phyloP scores from a whole-genome alignment of 2,888 invertebrate species.

The Monoplex corrugatus region DNA sequence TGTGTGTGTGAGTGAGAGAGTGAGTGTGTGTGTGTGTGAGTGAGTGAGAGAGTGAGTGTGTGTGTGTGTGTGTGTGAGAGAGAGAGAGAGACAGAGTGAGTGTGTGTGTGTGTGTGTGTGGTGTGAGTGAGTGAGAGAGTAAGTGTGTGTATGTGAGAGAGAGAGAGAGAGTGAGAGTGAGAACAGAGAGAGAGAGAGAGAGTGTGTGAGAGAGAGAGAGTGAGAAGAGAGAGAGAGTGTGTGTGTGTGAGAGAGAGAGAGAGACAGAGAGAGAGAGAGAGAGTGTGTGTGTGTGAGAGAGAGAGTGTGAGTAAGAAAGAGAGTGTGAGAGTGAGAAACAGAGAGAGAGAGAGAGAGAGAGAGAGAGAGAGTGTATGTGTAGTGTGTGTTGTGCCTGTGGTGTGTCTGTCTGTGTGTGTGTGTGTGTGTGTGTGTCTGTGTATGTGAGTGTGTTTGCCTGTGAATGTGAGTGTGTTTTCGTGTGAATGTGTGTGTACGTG shows the following conservation, averaged over 20 bases:
- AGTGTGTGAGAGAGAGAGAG: not conserved
- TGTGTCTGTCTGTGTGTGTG: not conserved
- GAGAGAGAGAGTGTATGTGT: too few species aligned
- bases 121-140: not conserved
- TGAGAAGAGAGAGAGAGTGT: not conserved
- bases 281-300: not conserved
- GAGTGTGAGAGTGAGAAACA: too few species aligned
- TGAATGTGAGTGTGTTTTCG: not conserved
- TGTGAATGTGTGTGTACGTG: not conserved
- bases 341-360: too few species aligned
- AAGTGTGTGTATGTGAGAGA: not conserved
- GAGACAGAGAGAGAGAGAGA: not conserved
- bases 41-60: not conserved
- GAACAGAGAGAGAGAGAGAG: not conserved
- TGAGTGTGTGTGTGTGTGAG: not conserved
- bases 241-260: not conserved
- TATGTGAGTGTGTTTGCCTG: not conserved
- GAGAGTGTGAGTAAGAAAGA: not conserved
- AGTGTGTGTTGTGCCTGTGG: too few species aligned
- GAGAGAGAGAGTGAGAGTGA: not conserved
- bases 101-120: not conserved
- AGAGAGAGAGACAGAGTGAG: not conserved
- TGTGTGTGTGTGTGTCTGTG: too few species aligned
- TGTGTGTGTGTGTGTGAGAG: not conserved
- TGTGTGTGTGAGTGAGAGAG: not conserved